phyloP scores from a whole-genome alignment of 2,113 vertebrate species.

The Ursus arctos region DNA sequence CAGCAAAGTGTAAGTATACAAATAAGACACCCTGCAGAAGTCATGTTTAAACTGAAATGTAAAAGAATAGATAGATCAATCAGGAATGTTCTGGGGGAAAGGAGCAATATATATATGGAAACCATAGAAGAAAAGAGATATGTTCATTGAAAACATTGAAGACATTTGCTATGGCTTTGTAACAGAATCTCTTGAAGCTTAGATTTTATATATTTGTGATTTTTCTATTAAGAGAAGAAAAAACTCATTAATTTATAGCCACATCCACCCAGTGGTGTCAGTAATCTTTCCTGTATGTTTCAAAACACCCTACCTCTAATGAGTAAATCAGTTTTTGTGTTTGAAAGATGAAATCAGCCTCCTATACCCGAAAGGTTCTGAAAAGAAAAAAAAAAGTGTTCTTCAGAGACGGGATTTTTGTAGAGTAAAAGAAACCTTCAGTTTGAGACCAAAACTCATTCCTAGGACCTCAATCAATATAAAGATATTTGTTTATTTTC shows the following conservation, averaged over 20 bases:
- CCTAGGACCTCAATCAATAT: not conserved
- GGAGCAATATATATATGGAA: not conserved
- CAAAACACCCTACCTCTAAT: not conserved
- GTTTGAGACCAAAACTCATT: not conserved
- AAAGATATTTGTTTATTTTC: not conserved
- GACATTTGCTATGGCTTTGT: not conserved
- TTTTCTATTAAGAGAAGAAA: not conserved
- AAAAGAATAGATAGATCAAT: not conserved
- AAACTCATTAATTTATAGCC: not conserved
- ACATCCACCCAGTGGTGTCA: not conserved
- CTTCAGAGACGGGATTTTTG: not conserved
- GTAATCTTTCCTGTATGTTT: not conserved
- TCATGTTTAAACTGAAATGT: constrained; percentile 27
- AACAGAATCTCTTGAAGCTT: not conserved
- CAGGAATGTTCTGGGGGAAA: not conserved
- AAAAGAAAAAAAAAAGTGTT: not conserved
- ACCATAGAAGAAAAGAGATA: not conserved
- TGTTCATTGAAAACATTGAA: not conserved
- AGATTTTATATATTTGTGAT: not conserved
- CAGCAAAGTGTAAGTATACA: not conserved
- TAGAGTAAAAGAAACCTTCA: not conserved
- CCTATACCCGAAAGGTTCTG: not conserved
- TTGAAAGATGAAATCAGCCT: not conserved
- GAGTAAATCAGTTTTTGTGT: not conserved
- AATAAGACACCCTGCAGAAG: not conserved